Conservation (phyloP, 2,113 vertebrate species). For the Capreolus pygargus region DNA sequence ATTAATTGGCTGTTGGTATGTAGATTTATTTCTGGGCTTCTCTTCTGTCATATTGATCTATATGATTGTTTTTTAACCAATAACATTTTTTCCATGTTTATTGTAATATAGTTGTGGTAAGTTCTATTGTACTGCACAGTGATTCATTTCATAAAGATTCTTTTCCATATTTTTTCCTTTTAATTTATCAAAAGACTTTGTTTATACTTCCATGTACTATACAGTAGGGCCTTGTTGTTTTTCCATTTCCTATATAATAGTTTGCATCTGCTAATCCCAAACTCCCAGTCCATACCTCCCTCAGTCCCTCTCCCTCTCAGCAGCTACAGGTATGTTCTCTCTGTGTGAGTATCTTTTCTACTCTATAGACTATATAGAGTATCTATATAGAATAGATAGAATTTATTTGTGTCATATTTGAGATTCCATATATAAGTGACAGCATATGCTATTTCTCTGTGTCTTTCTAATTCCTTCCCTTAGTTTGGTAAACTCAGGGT, state of each 20-base stretch:
- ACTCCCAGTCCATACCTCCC: not conserved
- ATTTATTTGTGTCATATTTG: not conserved
- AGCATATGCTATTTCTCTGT: not conserved
- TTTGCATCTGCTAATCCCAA: not conserved
- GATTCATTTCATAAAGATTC: not conserved
- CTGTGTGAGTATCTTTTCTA: not conserved
- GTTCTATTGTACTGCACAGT: not conserved
- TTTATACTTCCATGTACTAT: not conserved
- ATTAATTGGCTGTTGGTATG: not conserved
- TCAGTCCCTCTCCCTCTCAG: not conserved
- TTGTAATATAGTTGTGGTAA: not conserved
- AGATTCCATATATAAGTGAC: not conserved
- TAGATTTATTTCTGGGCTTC: not conserved
- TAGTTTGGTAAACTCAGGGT: not conserved
- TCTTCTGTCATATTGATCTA: not conserved
- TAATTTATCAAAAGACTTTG: not conserved
- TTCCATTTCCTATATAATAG: not conserved
- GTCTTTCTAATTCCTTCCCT: not conserved
- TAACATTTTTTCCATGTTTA: not conserved
- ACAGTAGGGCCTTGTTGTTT: not conserved
- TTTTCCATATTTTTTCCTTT: not conserved
- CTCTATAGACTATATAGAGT: not conserved
- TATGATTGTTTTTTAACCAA: not conserved
- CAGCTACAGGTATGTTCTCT: not conserved
- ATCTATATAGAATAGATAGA: not conserved